Percentiles rank a stretch among this genome's conserved stretches.
These are phyloP conservation scores for Cyanoderma ruficeps DNA, from an alignment of 2,113 vertebrate species.

Conservation along the genomic window DNA sequence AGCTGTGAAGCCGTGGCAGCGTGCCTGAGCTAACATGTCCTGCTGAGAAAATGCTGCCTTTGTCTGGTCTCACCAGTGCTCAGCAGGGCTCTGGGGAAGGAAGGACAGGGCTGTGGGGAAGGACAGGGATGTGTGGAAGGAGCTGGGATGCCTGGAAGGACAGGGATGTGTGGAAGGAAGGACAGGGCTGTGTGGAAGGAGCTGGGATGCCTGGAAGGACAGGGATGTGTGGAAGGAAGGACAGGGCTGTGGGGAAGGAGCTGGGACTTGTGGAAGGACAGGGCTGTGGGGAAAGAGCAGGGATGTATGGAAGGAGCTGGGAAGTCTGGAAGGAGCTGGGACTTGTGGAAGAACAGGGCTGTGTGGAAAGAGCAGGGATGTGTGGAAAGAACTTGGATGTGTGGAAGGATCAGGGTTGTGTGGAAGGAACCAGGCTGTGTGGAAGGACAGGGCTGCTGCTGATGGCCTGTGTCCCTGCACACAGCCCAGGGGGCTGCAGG, in stretches of 20 bases:
- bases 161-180: not conserved
- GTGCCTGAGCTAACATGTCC: conserved; percentile 1
- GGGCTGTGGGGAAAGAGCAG: not conserved
- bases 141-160: too few relatives aligned
- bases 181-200: not conserved
- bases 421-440: not conserved
- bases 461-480: rapidly evolving
- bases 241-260: not conserved
- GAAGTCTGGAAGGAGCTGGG: not conserved
- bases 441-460: not conserved
- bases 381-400: not conserved
- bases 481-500: not conserved
- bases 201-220: not conserved
- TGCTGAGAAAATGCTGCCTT: conserved; percentile 52
- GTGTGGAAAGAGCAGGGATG: not conserved
- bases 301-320: not conserved
- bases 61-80: not conserved
- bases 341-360: not conserved
- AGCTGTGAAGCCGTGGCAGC: not conserved
- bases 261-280: not conserved
- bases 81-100: not conserved
- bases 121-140: not conserved
- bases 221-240: not conserved
- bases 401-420: not conserved
- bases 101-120: not conserved